phyloP scores from a whole-genome alignment of 2,797 vertebrate species.

The Acanthiza pusilla region DNA sequence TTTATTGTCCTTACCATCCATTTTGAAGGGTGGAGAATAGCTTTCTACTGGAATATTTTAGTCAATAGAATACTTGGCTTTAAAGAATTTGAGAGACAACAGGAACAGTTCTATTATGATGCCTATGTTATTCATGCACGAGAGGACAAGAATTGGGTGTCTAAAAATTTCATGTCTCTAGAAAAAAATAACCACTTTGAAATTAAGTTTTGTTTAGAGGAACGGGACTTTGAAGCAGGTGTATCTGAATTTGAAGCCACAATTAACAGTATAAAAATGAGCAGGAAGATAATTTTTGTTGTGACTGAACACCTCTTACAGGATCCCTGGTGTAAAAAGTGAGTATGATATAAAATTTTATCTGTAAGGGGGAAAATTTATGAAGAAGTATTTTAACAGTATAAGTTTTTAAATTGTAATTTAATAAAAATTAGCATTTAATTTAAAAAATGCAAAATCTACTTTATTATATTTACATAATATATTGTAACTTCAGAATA shows the following conservation, averaged over 20 bases:
- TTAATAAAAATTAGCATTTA: background rate
- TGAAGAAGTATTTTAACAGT: background rate
- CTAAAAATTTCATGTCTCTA: constrained; percentile 78
- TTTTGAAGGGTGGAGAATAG: constrained; percentile 92
- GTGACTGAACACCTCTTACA: constrained; percentile 86
- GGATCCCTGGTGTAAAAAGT: constrained; percentile 90
- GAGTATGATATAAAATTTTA: constrained; percentile 7
- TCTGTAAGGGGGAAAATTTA: background rate
- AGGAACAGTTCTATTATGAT: constrained; percentile 80
- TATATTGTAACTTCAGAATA: background rate
- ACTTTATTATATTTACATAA: background rate
- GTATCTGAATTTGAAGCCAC: constrained; percentile 80
- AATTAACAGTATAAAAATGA: constrained; percentile 82
- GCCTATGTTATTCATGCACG: constrained; percentile 87
- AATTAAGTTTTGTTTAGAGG: constrained; percentile 84
- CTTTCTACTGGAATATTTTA: constrained; percentile 88
- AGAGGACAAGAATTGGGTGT: constrained; percentile 84
- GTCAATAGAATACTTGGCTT: constrained; percentile 85
- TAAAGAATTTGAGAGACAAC: constrained; percentile 75
- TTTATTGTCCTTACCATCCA: constrained; percentile 75
- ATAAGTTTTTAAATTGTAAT: background rate
- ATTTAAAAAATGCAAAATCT: background rate
- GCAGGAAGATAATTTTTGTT: constrained; percentile 90
- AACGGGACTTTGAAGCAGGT: constrained; percentile 85
- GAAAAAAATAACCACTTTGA: constrained; percentile 70